Percentiles rank a stretch among this genome's conserved stretches.
Evolutionary conservation across 2,113 vertebrate genomes (phyloP).

Genomic region (Etia nguti): DNA sequence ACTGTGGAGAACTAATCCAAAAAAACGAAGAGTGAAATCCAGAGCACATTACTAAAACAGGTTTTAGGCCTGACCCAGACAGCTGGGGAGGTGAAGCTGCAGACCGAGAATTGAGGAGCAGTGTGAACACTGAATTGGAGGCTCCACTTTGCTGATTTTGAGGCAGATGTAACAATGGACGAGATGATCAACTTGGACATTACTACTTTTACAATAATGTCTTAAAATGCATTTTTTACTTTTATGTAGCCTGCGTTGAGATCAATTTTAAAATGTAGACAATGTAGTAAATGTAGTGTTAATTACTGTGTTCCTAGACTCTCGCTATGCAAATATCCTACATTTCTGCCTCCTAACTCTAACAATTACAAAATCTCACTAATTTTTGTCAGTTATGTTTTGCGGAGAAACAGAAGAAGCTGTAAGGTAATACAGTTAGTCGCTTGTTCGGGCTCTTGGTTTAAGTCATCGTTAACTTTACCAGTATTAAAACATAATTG

Average conservation of each 20-base stretch:
- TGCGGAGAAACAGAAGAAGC: neutral
- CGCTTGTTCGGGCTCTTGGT: neutral
- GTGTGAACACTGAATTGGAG: neutral
- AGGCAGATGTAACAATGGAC: neutral
- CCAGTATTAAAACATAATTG: neutral
- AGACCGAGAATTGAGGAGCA: neutral
- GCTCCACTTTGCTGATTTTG: neutral
- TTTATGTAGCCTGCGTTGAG: neutral
- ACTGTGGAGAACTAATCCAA: neutral
- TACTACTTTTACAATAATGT: neutral
- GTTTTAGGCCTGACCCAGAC: neutral
- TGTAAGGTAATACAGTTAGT: neutral
- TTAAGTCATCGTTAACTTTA: neutral
- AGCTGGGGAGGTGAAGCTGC: neutral
- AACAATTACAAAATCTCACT: neutral
- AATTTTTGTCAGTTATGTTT: neutral
- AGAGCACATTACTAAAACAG: neutral
- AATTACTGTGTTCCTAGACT: neutral
- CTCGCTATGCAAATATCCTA: neutral
- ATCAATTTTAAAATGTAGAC: neutral
- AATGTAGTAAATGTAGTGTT: neutral
- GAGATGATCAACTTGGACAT: neutral
- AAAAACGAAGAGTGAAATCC: neutral
- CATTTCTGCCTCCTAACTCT: neutral
- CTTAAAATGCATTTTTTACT: neutral